A percentile compares a stretch with the other conserved stretches of the same genome.
These are phyloP conservation scores for Blennius ocellaris DNA, from an alignment of 2,113 vertebrate genomes.

Conservation along the genomic window DNA sequence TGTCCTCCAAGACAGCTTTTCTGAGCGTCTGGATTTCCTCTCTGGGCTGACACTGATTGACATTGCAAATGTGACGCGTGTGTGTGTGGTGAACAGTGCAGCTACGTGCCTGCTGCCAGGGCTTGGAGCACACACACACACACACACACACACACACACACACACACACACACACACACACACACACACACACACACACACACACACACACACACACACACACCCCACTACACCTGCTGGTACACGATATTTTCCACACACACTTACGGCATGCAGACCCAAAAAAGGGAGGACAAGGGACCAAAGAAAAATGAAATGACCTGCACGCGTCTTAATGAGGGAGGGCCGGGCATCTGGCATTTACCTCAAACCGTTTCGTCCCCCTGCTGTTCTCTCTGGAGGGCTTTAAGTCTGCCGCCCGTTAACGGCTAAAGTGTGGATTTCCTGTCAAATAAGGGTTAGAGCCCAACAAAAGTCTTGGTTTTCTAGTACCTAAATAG, in stretches of 20 bases:
- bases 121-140: conserved; percentile 17
- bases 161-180: conserved; percentile 17
- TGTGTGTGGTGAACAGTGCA: conserved; percentile 33
- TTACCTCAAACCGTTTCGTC: conserved; percentile 70
- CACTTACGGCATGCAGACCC: conserved; percentile 25
- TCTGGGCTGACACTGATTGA: conserved; percentile 73
- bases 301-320: conserved; percentile 71
- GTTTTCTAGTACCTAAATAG: conserved; percentile 71
- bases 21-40: conserved; percentile 75
- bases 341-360: conserved; percentile 69
- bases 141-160: conserved; percentile 25
- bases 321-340: conserved; percentile 81
- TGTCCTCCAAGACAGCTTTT: conserved; percentile 43
- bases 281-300: conserved; percentile 55
- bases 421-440: conserved; percentile 84
- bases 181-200: conserved; percentile 28
- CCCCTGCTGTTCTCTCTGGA: conserved; percentile 70
- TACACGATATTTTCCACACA: conserved; percentile 45
- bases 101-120: conserved; percentile 45
- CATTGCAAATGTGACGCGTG: conserved; percentile 57
- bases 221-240: conserved; percentile 72
- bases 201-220: conserved; percentile 11
- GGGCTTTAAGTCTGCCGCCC: conserved; percentile 74
- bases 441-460: conserved; percentile 83
- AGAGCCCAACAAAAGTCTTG: conserved; percentile 77